These are phyloP conservation scores for Drosophila atripex DNA, from an alignment of 2,888 invertebrate genomes.

Conservation along the genomic window DNA sequence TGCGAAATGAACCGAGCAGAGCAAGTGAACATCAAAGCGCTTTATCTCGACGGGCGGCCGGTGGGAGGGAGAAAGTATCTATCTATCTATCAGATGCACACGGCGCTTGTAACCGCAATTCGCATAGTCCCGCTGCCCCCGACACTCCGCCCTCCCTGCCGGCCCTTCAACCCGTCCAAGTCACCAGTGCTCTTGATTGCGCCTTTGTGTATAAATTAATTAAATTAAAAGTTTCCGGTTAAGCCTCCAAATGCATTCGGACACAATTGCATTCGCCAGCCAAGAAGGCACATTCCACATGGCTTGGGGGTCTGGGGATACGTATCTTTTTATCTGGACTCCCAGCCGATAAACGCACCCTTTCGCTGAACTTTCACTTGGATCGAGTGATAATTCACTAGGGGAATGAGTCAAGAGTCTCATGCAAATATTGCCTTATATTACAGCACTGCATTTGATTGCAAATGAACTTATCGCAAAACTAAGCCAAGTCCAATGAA, in stretches of 20 bases:
- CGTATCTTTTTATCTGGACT: not conserved
- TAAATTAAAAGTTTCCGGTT: constrained; percentile 84
- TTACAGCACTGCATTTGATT: constrained; percentile 13
- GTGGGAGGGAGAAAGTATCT: constrained; percentile 16
- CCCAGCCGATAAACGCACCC: constrained; percentile 13
- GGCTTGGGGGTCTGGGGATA: constrained; percentile 1
- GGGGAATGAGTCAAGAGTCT: not conserved
- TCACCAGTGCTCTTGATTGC: constrained; percentile 72
- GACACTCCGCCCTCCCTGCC: constrained; percentile 1
- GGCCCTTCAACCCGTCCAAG: constrained; percentile 21
- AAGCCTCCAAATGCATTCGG: constrained; percentile 70
- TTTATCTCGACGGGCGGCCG: constrained; percentile 24
- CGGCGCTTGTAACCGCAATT: constrained; percentile 45
- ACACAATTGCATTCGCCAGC: constrained; percentile 40
- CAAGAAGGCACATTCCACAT: constrained; percentile 12
- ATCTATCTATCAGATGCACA: constrained; percentile 56
- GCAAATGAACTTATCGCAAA: constrained; percentile 24
- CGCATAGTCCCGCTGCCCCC: constrained; percentile 21
- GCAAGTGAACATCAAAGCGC: constrained; percentile 39
- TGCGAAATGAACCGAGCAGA: constrained; percentile 21
- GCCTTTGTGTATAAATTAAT: constrained; percentile 83
- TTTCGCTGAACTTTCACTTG: constrained; percentile 18
- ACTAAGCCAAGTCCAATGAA: constrained; percentile 22
- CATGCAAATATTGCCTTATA: constrained; percentile 11
- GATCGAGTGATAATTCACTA: not conserved